Percentiles rank a stretch among this genome's conserved stretches.
phyloP scores from a whole-genome alignment of 2,888 invertebrate genomes.

The Nephrotoma guestfalica region DNA sequence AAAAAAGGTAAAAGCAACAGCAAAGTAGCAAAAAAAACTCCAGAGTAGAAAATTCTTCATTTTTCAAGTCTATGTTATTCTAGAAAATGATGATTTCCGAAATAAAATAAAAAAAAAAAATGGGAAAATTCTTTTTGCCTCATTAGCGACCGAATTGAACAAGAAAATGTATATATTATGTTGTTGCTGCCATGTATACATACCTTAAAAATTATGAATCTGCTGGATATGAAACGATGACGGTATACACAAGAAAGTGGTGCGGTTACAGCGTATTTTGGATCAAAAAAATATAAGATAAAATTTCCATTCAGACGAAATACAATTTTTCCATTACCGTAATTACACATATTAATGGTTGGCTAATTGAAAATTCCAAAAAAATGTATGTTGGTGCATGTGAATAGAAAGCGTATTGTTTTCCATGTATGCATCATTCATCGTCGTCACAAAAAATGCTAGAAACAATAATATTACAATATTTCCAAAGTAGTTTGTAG shows the following conservation, averaged over 20 bases:
- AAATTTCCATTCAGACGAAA: neutral
- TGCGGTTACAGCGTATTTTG: neutral
- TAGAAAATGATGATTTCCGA: conserved; percentile 3
- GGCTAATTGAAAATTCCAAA: neutral
- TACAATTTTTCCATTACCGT: neutral
- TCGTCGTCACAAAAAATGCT: neutral
- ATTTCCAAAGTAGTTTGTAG: neutral
- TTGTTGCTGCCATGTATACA: neutral
- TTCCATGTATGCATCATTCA: neutral
- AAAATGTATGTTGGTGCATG: neutral
- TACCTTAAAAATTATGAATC: neutral
- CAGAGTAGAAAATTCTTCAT: neutral
- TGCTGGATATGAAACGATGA: neutral
- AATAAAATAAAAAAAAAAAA: neutral
- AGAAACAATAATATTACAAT: neutral
- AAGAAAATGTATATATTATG: neutral
- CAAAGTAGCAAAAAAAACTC: neutral
- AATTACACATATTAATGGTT: neutral
- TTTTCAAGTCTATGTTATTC: neutral
- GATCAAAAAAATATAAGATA: neutral
- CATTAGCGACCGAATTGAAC: conserved; percentile 6
- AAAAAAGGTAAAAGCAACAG: neutral
- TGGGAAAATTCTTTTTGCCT: conserved; percentile 1
- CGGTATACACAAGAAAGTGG: neutral
- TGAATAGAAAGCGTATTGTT: neutral